A percentile compares a stretch with the other conserved stretches of the same genome.
Evolutionary conservation across 1,140 invertebrate genomes (phyloP).

Genomic region (Musca vetustissima): DNA sequence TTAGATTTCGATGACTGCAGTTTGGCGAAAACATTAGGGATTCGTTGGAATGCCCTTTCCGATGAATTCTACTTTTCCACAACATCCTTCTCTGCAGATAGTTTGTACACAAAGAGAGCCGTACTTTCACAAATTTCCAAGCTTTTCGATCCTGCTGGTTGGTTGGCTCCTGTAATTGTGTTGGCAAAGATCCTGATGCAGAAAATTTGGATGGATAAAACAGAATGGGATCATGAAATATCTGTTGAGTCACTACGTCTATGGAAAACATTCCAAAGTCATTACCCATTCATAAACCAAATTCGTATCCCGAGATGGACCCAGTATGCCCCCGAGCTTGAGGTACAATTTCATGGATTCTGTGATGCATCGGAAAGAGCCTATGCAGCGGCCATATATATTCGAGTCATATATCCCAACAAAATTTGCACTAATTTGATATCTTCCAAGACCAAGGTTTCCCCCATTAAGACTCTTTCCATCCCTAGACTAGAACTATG

Average conservation of each 20-base stretch:
- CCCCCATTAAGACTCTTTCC: not conserved
- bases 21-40: not conserved
- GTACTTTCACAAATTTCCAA: slow-evolving; percentile 26
- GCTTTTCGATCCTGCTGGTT: slow-evolving; percentile 55
- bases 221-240: slow-evolving; percentile 52
- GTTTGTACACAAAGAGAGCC: slow-evolving; percentile 5
- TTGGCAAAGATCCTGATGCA: slow-evolving; percentile 57
- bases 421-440: not conserved
- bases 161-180: slow-evolving; percentile 53
- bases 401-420: slow-evolving; percentile 32
- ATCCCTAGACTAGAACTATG: not conserved
- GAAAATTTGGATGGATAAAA: slow-evolving; percentile 48
- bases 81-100: not conserved
- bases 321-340: slow-evolving; percentile 29
- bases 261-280: not conserved
- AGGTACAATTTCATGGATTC: slow-evolving; percentile 39
- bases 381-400: slow-evolving; percentile 47
- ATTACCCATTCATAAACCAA: not conserved
- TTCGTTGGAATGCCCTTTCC: slow-evolving; percentile 15
- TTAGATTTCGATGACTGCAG: not conserved
- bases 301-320: slow-evolving; percentile 30
- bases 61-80: slow-evolving; percentile 37
- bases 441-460: not conserved
- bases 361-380: slow-evolving; percentile 46
- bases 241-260: slow-evolving; percentile 21